Evolutionary conservation across 2,888 invertebrate species (phyloP), one percentile per base, ranked within the genome.

Genomic region (Mycalesis mineus): DNA sequence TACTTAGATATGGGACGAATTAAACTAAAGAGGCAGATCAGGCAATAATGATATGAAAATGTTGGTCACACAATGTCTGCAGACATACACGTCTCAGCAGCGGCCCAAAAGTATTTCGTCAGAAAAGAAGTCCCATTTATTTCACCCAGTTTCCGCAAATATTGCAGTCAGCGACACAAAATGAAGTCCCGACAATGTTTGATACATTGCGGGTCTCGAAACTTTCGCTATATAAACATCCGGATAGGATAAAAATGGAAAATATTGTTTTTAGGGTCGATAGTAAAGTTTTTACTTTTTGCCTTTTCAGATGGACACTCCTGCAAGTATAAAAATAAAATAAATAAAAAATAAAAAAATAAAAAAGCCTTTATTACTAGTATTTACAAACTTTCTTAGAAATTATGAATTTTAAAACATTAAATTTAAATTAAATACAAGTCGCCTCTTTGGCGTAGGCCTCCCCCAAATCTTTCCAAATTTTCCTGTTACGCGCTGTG

Each of bases 111-210:
- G 14, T 50, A 50, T 29, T 50, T 50, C 14, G 40, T 40, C 40
- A 71, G 71, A 71, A 74, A 74, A 70, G 67, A 65, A 61, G 55
- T 50, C 52, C 17, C 68, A 67, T 71, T 71, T 73, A 72, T 74
- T 70, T 69, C 68, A 67, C 60, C 66, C 68, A 71, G 70, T 71
- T 71, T 65, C 68, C 64, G 63, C 64, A 40, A 75, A 75, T 74
- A 70, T 68, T 68, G 68, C 68, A 68, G 64, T 63, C 65, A 67
- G 68, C 68, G 67, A 65, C 63, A 62, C 65, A 66, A 44, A 66
- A 71, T 72, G 70, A 73, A 65, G 73, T 68, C 44, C 61, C 62
- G 57, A 66, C 71, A 68, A 73, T 73, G 72, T 74, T 72, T 61
- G 65, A 68, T 65, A 61, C 64, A 64, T 68, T 64, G 55, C 57